Conservation (phyloP, 2,797 vertebrate species). For the Mycteria americana region DNA sequence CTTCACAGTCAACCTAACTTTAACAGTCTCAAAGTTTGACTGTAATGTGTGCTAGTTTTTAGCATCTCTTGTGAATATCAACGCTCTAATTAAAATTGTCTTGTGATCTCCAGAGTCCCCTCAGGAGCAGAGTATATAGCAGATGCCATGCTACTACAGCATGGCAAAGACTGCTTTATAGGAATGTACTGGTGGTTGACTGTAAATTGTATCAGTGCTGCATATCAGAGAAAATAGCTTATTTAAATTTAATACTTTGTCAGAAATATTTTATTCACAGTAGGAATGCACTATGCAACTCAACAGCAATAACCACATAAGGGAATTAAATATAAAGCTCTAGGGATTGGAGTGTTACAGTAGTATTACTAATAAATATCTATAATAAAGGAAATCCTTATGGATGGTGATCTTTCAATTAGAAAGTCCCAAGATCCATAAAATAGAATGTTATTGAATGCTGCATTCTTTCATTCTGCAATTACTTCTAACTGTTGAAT, state of each 20-base stretch:
- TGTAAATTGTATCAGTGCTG: not conserved
- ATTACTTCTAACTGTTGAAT: not conserved
- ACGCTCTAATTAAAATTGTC: not conserved
- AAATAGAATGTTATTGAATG: not conserved
- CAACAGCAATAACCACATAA: not conserved
- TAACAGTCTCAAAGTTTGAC: not conserved
- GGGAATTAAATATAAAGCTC: not conserved
- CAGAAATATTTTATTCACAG: not conserved
- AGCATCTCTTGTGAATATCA: not conserved
- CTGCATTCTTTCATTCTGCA: not conserved
- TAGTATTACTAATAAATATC: not conserved
- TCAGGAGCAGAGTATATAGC: not conserved
- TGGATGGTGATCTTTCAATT: not conserved
- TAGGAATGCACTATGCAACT: not conserved
- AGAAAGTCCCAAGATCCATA: not conserved
- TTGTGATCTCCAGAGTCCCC: not conserved
- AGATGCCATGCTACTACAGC: not conserved
- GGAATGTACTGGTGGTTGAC: not conserved
- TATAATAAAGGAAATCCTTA: not conserved
- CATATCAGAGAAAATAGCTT: not conserved
- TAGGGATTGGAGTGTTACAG: not conserved
- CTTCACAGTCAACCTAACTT: not conserved
- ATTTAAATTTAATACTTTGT: not conserved
- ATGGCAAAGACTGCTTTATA: not conserved
- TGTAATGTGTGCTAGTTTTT: not conserved